Evolutionary conservation across 2,113 vertebrate genomes (phyloP), one percentile per base, ranked within the genome.

Genomic region (Plotosus lineatus): DNA sequence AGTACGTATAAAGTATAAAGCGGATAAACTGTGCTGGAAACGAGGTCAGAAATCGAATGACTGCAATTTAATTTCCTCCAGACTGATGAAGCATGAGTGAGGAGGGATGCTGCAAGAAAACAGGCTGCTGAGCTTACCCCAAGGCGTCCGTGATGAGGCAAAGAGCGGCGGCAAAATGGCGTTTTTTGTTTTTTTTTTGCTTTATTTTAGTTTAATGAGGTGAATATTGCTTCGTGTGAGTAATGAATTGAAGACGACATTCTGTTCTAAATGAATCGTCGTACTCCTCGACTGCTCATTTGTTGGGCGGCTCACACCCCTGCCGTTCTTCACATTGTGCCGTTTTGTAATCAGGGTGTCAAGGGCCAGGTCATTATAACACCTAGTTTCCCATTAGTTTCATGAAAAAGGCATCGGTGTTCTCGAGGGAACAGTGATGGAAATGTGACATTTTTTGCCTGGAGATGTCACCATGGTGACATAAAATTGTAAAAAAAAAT

Each of bases 361-460:
- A 85, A 82, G 82, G 75, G 74, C 40, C 65, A 75, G 81, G 77
- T 84, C 82, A 85, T 87, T 88, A 89, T 86, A 83, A 79, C 83
- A 82, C 71, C 56, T 87, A 86, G 85, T 89, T 89, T 87, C 86
- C 82, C 86, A 86, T 86, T 87, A 88, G 78, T 76, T 80, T 86
- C 77, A 80, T 80, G 83, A 87, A 88, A 85, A 87, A 86, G 81
- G 51, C 79, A 87, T 87, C 86, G 85, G 81, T 26, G 78, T 78
- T 80, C 50, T 44, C 53, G 51, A 53, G 77, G 76, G 82, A 73
- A 79, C 77, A 28, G 50, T 8, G 51, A 76, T 12, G 81, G 81
- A 58, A 75, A 55, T 72, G 31, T 44, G 55, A 79, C 21, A 77
- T 61, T 83, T 38, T 82, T 75, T 55, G 71, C 85, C 38, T 58